Evolutionary conservation across 2,888 invertebrate species (phyloP), one percentile per base, ranked within the genome.

Genomic region (Liodrosophila aerea): DNA sequence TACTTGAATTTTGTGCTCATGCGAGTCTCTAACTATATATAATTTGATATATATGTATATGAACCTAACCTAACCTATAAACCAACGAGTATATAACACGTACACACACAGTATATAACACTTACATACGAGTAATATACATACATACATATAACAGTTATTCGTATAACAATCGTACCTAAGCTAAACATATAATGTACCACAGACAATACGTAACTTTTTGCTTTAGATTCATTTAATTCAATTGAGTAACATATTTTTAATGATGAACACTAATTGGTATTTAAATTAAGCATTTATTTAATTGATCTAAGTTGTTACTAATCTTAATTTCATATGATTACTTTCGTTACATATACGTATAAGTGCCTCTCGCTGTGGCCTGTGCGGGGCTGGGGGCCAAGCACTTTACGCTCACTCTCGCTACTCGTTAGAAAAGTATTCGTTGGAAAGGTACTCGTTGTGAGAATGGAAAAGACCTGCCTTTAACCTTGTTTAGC

Each of bases 1-100:
- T 76, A 72, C 67, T 80, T 77, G 75, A 84, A 78, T 85, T 87
- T 87, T 86, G 85, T 87, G 82, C 83, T 86, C 64, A 47, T 70
- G 76, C 27, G 51, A 61, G 62, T 44, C 54, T 71, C 64, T 31
- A 50, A 34, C 62, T 46, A 66, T 15, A 43, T 36, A 16, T 12
- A 44, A 33, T 51, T 46, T 60, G 29, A 43, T 31, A 22, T n/a
- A 44, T 8, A 27, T 29, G 34, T 1, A 12, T 41, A 27, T 1
- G 31, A 36, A 9, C 22, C 33, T 12, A 39, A 11, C 29, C 13
- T 9, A 15, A 45, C 45, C 22, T 36, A 46, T n/a, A 30, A 45
- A 43, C 11, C 40, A 59, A 47, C 54, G 47, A 45, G 58, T 62
- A 34, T 41, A 52, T 49, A 57, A 67, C 57, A 57, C 69, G 22